These are phyloP conservation scores for Drymodes brunneopygia DNA, from an alignment of 2,113 vertebrate genomes.

Conservation along the genomic window DNA sequence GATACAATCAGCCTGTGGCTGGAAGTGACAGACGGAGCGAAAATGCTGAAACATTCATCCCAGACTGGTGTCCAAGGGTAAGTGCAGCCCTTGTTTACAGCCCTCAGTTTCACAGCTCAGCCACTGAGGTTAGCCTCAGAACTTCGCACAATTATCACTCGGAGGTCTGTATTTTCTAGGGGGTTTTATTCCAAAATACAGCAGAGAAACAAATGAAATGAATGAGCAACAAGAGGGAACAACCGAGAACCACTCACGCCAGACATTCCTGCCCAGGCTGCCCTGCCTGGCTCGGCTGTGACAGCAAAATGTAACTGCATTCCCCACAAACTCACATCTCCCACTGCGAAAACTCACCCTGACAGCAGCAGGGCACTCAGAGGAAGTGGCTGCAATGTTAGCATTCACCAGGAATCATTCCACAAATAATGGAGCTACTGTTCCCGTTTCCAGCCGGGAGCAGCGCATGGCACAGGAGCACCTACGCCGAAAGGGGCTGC, in stretches of 20 bases:
- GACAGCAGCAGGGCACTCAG: not conserved
- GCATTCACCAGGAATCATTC: not conserved
- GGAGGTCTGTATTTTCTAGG: not conserved
- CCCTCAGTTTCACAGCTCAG: not conserved
- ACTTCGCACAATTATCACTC: not conserved
- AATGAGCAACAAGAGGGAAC: not conserved
- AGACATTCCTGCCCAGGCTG: not conserved
- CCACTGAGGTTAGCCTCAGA: not conserved
- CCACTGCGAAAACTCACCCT: not conserved
- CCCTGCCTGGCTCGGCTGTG: not conserved
- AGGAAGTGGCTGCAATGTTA: slow-evolving; percentile 30
- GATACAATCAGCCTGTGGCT: not conserved
- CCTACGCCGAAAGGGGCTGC: not conserved
- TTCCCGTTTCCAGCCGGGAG: not conserved
- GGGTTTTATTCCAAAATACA: not conserved
- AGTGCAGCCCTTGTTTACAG: not conserved
- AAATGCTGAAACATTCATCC: not conserved
- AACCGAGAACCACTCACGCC: not conserved
- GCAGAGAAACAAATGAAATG: not conserved
- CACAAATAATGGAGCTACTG: slow-evolving; percentile 35
- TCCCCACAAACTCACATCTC: not conserved
- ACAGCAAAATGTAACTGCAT: not conserved
- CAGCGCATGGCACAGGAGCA: not conserved
- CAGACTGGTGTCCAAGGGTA: not conserved
- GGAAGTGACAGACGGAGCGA: not conserved